These are phyloP conservation scores for Ptychobarbus kaznakovi DNA, from an alignment of 2,797 vertebrate genomes.

Conservation along the genomic window DNA sequence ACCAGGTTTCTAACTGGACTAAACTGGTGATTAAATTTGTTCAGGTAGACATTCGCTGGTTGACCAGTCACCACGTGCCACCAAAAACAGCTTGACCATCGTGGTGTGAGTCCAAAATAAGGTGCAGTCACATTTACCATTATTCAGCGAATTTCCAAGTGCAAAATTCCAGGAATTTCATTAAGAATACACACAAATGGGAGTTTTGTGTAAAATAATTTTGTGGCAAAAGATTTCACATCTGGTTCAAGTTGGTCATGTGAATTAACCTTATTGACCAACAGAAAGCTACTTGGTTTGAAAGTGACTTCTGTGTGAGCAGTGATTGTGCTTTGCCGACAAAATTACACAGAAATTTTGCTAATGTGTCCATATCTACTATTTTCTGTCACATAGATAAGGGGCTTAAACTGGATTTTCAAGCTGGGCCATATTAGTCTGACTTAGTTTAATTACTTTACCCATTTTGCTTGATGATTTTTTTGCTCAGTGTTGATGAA, in stretches of 20 bases:
- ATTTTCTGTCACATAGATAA: neutral
- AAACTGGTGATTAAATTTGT: neutral
- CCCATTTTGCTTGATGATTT: neutral
- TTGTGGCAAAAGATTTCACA: neutral
- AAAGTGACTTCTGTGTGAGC: constrained; percentile 2
- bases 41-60: neutral
- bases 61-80: neutral
- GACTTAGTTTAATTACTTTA: neutral
- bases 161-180: neutral
- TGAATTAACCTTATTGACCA: neutral
- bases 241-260: neutral
- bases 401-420: neutral
- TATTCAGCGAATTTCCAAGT: neutral
- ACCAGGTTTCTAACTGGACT: neutral
- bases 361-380: neutral
- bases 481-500: neutral
- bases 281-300: neutral
- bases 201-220: neutral
- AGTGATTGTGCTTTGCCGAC: neutral
- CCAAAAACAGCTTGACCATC: neutral
- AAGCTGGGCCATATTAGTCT: neutral
- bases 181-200: neutral
- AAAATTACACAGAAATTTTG: neutral
- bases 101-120: neutral
- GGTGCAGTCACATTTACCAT: neutral